phyloP scores from a whole-genome alignment of 2,113 vertebrate genomes.

The Lepus americanus region DNA sequence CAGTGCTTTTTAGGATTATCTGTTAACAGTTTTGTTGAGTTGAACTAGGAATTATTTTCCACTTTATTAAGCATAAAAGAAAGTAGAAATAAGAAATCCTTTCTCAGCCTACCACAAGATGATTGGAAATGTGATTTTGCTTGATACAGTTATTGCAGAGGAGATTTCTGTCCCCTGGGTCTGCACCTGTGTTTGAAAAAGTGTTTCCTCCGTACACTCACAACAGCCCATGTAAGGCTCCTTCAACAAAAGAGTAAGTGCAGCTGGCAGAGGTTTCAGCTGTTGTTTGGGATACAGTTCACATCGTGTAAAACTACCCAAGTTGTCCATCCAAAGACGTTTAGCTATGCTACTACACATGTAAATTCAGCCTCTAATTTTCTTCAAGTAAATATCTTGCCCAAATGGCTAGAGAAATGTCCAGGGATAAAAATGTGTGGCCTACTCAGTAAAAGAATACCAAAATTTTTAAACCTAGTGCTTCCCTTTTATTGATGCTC shows the following conservation, averaged over 20 bases:
- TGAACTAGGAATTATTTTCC: constrained; percentile 35
- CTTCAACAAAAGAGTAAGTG: background rate
- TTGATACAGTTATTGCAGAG: background rate
- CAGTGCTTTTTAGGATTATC: background rate
- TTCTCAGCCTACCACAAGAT: background rate
- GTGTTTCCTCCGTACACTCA: background rate
- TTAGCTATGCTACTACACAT: background rate
- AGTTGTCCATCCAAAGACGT: background rate
- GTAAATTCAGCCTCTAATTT: constrained; percentile 11
- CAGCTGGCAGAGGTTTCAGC: background rate
- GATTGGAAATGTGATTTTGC: constrained; percentile 19
- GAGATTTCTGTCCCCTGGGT: background rate
- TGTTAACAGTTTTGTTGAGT: background rate
- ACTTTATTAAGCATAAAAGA: constrained; percentile 12
- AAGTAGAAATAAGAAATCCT: constrained; percentile 35
- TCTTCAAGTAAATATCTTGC: constrained; percentile 43
- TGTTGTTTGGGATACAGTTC: background rate
- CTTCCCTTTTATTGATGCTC: background rate
- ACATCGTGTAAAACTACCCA: background rate
- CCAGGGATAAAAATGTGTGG: background rate
- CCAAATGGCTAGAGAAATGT: constrained; percentile 6
- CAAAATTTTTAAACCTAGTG: constrained; percentile 26
- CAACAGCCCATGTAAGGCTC: background rate
- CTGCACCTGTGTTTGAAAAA: constrained; percentile 2
- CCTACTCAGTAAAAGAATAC: background rate